These are phyloP conservation scores for Pollenia amentaria DNA, from an alignment of 2,888 invertebrate genomes.

Conservation along the genomic window DNA sequence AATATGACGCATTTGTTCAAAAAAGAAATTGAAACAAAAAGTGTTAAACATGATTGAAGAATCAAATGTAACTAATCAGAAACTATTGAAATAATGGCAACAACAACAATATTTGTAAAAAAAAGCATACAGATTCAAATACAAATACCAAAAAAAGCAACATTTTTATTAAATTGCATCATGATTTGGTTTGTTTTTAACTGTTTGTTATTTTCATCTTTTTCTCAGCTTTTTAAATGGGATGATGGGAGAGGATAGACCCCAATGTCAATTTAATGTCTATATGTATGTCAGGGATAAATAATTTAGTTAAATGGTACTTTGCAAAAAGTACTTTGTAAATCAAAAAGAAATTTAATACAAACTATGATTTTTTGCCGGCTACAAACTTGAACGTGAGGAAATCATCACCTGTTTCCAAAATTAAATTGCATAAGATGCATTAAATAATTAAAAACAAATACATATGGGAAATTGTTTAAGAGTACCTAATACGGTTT, in stretches of 20 bases:
- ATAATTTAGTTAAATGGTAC: neutral
- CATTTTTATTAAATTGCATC: constrained; percentile 72
- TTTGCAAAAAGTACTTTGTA: neutral
- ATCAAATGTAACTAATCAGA: constrained; percentile 46
- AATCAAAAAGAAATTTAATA: too few relatives aligned
- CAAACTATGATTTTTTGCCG: too few relatives aligned
- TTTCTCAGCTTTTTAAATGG: constrained; percentile 8
- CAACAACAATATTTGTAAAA: neutral
- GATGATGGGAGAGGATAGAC: constrained; percentile 24
- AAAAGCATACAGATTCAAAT: constrained; percentile 37
- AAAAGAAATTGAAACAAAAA: constrained; percentile 24
- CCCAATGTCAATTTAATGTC: constrained; percentile 28
- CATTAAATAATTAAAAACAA: too few relatives aligned
- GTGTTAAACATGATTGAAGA: constrained; percentile 40
- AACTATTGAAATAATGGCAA: constrained; percentile 5
- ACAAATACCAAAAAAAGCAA: constrained; percentile 33
- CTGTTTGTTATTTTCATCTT: constrained; percentile 18
- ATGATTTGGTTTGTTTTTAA: constrained; percentile 25
- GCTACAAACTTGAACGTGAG: too few relatives aligned
- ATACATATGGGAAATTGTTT: too few relatives aligned
- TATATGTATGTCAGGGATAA: constrained; percentile 4
- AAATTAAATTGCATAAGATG: too few relatives aligned
- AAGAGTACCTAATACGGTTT: too few relatives aligned
- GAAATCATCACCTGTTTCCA: too few relatives aligned
- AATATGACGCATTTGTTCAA: constrained; percentile 59